phyloP scores from a whole-genome alignment of 1,140 invertebrate genomes.

The Delia radicum region DNA sequence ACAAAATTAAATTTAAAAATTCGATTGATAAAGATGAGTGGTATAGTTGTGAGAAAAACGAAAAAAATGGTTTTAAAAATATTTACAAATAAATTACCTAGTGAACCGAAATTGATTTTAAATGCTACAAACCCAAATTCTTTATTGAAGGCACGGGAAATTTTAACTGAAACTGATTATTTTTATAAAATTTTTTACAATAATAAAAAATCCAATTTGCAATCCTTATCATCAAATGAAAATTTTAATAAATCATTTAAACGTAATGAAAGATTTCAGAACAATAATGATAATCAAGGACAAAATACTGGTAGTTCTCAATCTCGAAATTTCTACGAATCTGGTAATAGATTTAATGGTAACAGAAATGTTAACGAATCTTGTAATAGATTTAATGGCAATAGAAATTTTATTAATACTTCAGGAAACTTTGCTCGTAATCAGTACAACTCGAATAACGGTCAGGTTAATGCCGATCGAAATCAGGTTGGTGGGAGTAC shows the following conservation, averaged over 20 bases:
- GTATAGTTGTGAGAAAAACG: not conserved
- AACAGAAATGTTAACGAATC: not conserved
- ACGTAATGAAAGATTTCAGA: not conserved
- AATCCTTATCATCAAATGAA: not conserved
- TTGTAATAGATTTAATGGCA: not conserved
- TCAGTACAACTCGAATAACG: not conserved
- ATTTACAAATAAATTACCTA: not conserved
- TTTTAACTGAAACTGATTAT: slow-evolving; percentile 1
- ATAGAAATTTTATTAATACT: not conserved
- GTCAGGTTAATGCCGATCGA: not conserved
- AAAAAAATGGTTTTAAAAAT: not conserved
- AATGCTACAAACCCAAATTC: not conserved
- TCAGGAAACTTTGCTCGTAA: not conserved
- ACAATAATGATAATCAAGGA: not conserved
- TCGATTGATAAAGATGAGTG: not conserved
- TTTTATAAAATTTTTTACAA: not conserved
- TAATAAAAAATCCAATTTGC: slow-evolving; percentile 23
- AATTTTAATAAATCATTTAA: not conserved
- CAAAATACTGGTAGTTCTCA: too few species aligned
- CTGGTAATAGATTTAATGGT: too few species aligned
- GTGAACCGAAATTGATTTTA: not conserved
- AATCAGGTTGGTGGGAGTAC: not conserved
- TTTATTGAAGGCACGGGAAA: too few species aligned
- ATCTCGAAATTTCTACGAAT: not conserved
- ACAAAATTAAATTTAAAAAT: not conserved